phyloP scores from a whole-genome alignment of 2,113 vertebrate species.

The Bombycilla garrulus region DNA sequence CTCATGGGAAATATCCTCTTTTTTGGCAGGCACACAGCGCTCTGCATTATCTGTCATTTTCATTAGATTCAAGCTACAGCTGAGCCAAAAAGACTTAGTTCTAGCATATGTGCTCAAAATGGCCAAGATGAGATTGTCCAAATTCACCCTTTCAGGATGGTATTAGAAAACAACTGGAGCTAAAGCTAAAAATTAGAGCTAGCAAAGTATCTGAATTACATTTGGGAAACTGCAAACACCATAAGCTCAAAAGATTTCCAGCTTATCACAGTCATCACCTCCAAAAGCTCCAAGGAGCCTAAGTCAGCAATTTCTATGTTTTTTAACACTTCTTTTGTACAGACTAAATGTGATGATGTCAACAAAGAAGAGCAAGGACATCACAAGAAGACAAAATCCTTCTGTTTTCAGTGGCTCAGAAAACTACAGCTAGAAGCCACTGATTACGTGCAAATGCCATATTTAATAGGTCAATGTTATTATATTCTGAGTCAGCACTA shows the following conservation, averaged over 20 bases:
- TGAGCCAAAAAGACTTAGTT: slow-evolving; percentile 81
- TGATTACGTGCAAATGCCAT: slow-evolving; percentile 37
- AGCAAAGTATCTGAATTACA: slow-evolving; percentile 57
- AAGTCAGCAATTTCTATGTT: slow-evolving; percentile 47
- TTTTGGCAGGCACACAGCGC: slow-evolving; percentile 78
- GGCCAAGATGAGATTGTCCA: slow-evolving; percentile 76
- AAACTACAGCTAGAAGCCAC: slow-evolving; percentile 19
- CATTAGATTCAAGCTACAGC: slow-evolving; percentile 80
- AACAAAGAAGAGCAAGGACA: slow-evolving; percentile 54
- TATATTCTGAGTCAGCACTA: slow-evolving; percentile 64
- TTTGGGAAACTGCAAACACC: slow-evolving; percentile 54
- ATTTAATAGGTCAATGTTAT: slow-evolving; percentile 59
- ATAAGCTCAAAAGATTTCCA: slow-evolving; percentile 47
- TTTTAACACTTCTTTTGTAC: slow-evolving; percentile 7
- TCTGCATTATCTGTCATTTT: slow-evolving; percentile 84
- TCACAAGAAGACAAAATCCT: slow-evolving; percentile 64
- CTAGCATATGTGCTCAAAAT: slow-evolving; percentile 78
- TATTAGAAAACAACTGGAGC: slow-evolving; percentile 56
- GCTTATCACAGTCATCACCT: slow-evolving; percentile 54
- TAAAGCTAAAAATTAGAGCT: slow-evolving; percentile 56
- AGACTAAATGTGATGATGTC: slow-evolving; percentile 34
- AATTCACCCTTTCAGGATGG: slow-evolving; percentile 72
- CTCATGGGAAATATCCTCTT: slow-evolving; percentile 82
- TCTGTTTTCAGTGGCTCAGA: not conserved
- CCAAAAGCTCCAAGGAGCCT: slow-evolving; percentile 51